Evolutionary conservation across 2,113 vertebrate species (phyloP).

Genomic region (Syngnathoides biaculeatus): DNA sequence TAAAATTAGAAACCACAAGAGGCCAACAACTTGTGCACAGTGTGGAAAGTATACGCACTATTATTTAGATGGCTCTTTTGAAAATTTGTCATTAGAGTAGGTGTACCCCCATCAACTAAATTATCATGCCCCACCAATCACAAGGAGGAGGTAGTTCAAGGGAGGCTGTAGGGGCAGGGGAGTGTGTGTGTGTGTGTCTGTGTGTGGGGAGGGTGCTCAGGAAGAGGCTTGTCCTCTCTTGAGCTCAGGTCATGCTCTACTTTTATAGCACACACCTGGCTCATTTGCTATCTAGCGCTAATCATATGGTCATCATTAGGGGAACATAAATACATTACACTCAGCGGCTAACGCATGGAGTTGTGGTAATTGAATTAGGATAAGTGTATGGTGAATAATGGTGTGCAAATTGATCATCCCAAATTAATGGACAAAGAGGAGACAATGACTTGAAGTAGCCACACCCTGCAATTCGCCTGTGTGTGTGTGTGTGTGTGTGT

Average conservation of each 20-base stretch:
- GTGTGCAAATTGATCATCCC: conserved; percentile 62
- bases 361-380: conserved; percentile 66
- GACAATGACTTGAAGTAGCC: conserved; percentile 47
- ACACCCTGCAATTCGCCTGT: conserved; percentile 41
- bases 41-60: conserved; percentile 27
- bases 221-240: conserved; percentile 22
- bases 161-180: background rate
- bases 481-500: conserved; percentile 14
- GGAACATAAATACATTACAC: conserved; percentile 65
- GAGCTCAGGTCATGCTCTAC: conserved; percentile 49
- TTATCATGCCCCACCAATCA: conserved; percentile 8
- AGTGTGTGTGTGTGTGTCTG: no score
- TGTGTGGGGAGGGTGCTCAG: background rate
- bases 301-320: conserved; percentile 63
- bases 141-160: conserved; percentile 10
- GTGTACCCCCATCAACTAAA: conserved; percentile 47
- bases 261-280: conserved; percentile 51
- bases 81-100: conserved; percentile 27
- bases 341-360: conserved; percentile 58
- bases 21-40: background rate
- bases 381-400: conserved; percentile 53
- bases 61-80: conserved; percentile 40
- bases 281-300: conserved; percentile 51
- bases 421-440: conserved; percentile 57
- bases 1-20: background rate